Base-by-base conservation (phyloP, 2,113 vertebrate genomes). In the Channa maculata region DNA sequence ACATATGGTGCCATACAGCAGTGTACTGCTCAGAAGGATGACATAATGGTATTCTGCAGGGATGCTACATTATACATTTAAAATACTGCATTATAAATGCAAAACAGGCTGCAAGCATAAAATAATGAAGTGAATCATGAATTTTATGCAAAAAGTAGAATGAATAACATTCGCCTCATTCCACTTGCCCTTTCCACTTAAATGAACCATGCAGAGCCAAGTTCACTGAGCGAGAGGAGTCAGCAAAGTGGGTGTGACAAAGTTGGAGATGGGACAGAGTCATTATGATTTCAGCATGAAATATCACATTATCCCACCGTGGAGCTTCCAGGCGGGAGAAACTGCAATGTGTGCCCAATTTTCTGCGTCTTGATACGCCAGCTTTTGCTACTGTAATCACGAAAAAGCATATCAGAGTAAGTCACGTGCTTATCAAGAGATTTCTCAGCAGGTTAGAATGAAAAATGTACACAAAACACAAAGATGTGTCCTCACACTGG, bases 91-190 rank as follows among this genome's bases (percentile, higher is more conserved):
- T 55, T 58, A 9, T 57, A 8, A 10, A 53, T 81, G 75, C 58
- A 71, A 80, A 79, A 71, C 12, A 60, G 72, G 68, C n/a, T 41
- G 11, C 51, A 52, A 54, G 33, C 74, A 68, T 77, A 71, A 83
- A 41, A 24, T 55, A 55, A 85, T 66, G 54, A 72, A 66, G 54
- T 63, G 44, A 64, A 59, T 80, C 58, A 62, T 74, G 65, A 58
- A 64, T 54, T 65, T 69, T 65, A 71, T 75, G 62, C 65, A 69
- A 12, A 44, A 71, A 54, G 66, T 52, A 51, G 10, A 61, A 66
- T 75, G 71, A 83, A 88, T 79, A 73, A 38, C 66, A 51, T 76
- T 62, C 8, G 2, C 63, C 45, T 74, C 41, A 59, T 74, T 86
- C 55, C 55, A 61, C 60, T 34, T 70, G 69, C 62, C 73, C 73